A percentile compares a stretch with the other conserved stretches of the same genome.
Evolutionary conservation across 2,113 vertebrate genomes (phyloP).

Genomic region (Neodontobutis hainanensis): DNA sequence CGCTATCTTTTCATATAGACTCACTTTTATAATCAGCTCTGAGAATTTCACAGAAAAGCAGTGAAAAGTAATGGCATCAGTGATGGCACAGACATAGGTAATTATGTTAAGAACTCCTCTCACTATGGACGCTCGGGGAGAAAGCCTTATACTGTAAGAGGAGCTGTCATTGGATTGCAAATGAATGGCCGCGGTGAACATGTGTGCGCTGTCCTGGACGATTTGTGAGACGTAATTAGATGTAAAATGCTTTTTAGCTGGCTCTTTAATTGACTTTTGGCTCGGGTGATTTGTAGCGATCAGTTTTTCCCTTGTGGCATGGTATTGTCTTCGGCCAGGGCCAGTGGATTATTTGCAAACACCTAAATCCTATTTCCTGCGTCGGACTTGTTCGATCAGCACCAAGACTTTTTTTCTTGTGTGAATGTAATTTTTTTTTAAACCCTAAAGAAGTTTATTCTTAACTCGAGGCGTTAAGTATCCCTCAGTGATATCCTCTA

Average conservation of each 20-base stretch:
- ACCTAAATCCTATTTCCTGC: constrained; percentile 63
- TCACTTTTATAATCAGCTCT: constrained; percentile 66
- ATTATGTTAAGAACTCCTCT: constrained; percentile 66
- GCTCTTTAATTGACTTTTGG: constrained; percentile 74
- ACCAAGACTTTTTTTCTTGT: constrained; percentile 21
- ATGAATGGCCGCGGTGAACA: constrained; percentile 54
- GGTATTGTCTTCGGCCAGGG: constrained; percentile 64
- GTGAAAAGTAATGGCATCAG: constrained; percentile 59
- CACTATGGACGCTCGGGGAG: constrained; percentile 28
- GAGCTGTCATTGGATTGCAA: constrained; percentile 50
- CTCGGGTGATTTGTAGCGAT: constrained; percentile 67
- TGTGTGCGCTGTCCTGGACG: constrained; percentile 57
- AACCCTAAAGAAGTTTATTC: constrained; percentile 31
- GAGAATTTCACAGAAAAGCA: constrained; percentile 52
- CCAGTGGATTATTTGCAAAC: constrained; percentile 66
- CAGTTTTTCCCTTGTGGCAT: constrained; percentile 43
- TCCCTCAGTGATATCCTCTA: constrained; percentile 27
- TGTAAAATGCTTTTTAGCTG: constrained; percentile 71
- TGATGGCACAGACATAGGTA: constrained; percentile 50
- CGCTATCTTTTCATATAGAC: constrained; percentile 58
- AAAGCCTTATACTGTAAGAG: constrained; percentile 28
- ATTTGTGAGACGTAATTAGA: constrained; percentile 77
- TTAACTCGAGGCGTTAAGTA: constrained; percentile 32
- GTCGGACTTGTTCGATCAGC: constrained; percentile 48
- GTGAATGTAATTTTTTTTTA: constrained; percentile 30